phyloP scores from a whole-genome alignment of 2,888 invertebrate species.

The Cheilosia vernalis region DNA sequence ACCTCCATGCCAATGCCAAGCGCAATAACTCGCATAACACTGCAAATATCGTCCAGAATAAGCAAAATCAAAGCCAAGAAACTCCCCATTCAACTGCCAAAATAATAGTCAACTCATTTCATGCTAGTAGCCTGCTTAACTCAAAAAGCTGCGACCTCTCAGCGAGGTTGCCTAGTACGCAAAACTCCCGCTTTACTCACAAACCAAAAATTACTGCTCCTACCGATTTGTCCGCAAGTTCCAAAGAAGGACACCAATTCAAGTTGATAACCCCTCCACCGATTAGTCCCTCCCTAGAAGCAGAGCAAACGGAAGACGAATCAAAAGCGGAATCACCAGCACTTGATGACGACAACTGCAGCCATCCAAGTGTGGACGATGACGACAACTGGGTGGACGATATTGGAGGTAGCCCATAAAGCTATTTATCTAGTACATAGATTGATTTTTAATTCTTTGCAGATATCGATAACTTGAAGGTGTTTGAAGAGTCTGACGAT shows the following conservation, averaged over 20 bases:
- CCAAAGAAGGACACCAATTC: conserved; percentile 26
- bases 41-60: conserved; percentile 41
- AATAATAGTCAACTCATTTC: conserved; percentile 82
- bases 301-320: not conserved
- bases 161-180: conserved; percentile 33
- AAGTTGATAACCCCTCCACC: conserved; percentile 28
- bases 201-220: conserved; percentile 47
- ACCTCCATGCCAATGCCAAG: conserved; percentile 66
- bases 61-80: conserved; percentile 44
- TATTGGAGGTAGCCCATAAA: conserved; percentile 42
- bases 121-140: conserved; percentile 81
- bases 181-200: conserved; percentile 45
- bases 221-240: conserved; percentile 11
- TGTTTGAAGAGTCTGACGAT: conserved; percentile 80
- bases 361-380: conserved; percentile 46
- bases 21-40: conserved; percentile 62
- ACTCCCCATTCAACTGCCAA: conserved; percentile 76
- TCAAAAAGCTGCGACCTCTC: conserved; percentile 63
- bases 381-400: conserved; percentile 58
- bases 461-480: conserved; percentile 81
- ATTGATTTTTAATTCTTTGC: not conserved
- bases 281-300: conserved; percentile 29
- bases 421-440: not conserved
- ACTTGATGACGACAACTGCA: conserved; percentile 51
- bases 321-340: conserved; percentile 39